Conservation (phyloP, 2,113 vertebrate species). For the Heterotilapia buettikoferi region DNA sequence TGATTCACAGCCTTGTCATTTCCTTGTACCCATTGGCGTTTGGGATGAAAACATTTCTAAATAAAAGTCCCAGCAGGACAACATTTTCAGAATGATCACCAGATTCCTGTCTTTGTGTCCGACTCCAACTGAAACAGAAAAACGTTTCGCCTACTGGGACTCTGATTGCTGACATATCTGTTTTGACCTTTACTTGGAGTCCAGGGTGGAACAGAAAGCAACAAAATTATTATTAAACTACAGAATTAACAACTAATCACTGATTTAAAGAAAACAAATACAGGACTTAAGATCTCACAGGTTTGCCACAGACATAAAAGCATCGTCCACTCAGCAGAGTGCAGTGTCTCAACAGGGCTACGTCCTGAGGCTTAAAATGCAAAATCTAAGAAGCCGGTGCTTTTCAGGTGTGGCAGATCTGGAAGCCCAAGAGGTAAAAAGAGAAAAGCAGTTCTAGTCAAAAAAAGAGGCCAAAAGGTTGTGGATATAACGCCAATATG, state of each 20-base stretch:
- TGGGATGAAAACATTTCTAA: slow-evolving; percentile 59
- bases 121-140: neutral
- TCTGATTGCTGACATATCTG: neutral
- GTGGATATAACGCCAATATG: neutral
- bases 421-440: neutral
- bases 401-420: neutral
- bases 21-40: slow-evolving; percentile 42
- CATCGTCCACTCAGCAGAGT: accelerated
- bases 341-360: neutral
- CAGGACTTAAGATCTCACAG: accelerated
- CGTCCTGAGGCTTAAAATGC: neutral
- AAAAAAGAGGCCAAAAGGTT: neutral
- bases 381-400: neutral
- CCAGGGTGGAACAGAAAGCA: neutral
- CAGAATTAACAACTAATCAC: neutral
- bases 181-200: neutral
- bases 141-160: neutral
- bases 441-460: neutral
- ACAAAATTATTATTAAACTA: neutral
- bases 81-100: slow-evolving; percentile 30
- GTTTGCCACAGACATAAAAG: neutral
- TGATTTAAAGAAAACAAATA: neutral
- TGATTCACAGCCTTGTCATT: slow-evolving; percentile 58
- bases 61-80: slow-evolving; percentile 61
- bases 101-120: neutral